Evolutionary conservation across 2,888 invertebrate species (phyloP), one percentile per base, ranked within the genome.

Genomic region (Ypsolopha sequella): DNA sequence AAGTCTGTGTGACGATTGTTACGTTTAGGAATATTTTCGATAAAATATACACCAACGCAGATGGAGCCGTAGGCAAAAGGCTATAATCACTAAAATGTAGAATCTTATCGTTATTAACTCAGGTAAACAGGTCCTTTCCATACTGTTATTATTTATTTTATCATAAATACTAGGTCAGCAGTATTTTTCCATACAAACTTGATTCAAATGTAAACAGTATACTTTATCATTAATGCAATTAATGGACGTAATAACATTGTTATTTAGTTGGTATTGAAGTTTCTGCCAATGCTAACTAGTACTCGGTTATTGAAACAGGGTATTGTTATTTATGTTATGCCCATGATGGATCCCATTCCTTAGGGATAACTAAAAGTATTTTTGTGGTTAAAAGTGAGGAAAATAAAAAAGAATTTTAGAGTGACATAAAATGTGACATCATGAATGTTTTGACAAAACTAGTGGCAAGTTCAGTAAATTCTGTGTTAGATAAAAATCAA

Each of bases 371-470:
- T 10, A 38, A 24, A n/a, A n/a, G n/a, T n/a, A n/a, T n/a, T n/a
- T n/a, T n/a, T n/a, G n/a, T n/a, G n/a, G n/a, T n/a, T n/a, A n/a
- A n/a, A n/a, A n/a, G n/a, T n/a, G 24, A 24, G 4, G 24, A 4
- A 2, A 1, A 10, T 10, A 38, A 38, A 10, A 38, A 38, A 38
- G 6, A 38, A 38, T 38, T 10, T 38, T 38, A 10, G 39, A n/a
- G 2, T n/a, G 6, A 10, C n/a, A 38, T 2, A 38, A 38, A 38
- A 43, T 8, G 10, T 36, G 7, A 43, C 46, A 47, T 47, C 52
- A 60, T 69, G 58, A 62, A 66, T 53, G 65, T 68, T 52, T 56
- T 71, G 53, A 60, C 59, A 55, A 76, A 73, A 65, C 56, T 72
- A 41, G 48, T 72, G 55, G 55, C 56, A 46, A 61, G 62, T 55